These are phyloP conservation scores for Elmis aenea DNA, from an alignment of 2,888 invertebrate genomes.

Conservation along the genomic window DNA sequence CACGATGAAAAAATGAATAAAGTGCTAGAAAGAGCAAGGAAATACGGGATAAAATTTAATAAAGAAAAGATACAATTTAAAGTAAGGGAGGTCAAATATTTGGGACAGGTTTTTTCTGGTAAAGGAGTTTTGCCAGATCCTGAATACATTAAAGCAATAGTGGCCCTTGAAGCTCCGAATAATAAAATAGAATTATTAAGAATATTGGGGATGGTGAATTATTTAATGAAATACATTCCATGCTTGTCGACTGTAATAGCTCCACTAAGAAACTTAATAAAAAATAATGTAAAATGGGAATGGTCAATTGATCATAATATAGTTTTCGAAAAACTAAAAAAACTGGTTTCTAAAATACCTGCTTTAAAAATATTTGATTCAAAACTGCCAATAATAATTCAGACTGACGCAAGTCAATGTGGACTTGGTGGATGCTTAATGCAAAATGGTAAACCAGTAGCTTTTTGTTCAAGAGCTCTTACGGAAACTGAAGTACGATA, in stretches of 20 bases:
- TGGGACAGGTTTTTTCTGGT: slow-evolving; percentile 24
- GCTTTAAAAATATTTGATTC: slow-evolving; percentile 21
- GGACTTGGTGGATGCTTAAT: slow-evolving; percentile 22
- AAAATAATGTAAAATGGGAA: slow-evolving; percentile 21
- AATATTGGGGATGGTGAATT: slow-evolving; percentile 30
- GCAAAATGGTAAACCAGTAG: slow-evolving; percentile 24
- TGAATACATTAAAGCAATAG: slow-evolving; percentile 19
- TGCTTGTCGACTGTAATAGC: slow-evolving; percentile 15
- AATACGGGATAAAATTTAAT: slow-evolving; percentile 33
- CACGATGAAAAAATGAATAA: slow-evolving; percentile 25
- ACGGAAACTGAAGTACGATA: slow-evolving; percentile 19
- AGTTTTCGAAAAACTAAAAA: slow-evolving; percentile 22
- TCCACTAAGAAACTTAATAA: slow-evolving; percentile 22
- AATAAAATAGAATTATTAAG: slow-evolving; percentile 27
- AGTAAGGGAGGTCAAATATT: slow-evolving; percentile 26
- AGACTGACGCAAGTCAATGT: slow-evolving; percentile 21
- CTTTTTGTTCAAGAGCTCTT: slow-evolving; percentile 28
- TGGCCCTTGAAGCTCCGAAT: slow-evolving; percentile 19
- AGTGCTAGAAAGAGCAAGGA: slow-evolving; percentile 24
- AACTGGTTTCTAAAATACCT: slow-evolving; percentile 20
- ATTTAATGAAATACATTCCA: slow-evolving; percentile 23
- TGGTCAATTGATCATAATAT: slow-evolving; percentile 21
- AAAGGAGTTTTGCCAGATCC: slow-evolving; percentile 22
- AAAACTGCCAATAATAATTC: slow-evolving; percentile 15
- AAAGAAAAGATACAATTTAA: slow-evolving; percentile 28